Evolutionary conservation across 2,888 invertebrate genomes (phyloP).

Genomic region (Tetanocera ferruginea): DNA sequence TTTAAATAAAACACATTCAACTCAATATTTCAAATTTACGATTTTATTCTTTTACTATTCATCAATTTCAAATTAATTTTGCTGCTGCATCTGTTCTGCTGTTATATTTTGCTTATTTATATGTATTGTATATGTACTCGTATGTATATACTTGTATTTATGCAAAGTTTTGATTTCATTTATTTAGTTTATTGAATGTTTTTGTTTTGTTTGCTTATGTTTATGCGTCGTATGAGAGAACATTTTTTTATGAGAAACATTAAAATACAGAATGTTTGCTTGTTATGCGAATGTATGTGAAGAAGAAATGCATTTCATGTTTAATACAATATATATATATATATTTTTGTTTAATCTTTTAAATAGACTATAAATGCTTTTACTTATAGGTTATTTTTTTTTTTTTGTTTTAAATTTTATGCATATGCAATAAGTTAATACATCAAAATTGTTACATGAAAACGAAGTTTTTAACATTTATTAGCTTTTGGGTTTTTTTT

Average conservation of each 20-base stretch:
- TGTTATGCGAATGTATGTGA: conserved; percentile 20
- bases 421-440: conserved; percentile 16
- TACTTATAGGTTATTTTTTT: background rate
- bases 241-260: conserved; percentile 4
- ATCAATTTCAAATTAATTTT: conserved; percentile 16
- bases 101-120: background rate
- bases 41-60: background rate
- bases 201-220: background rate
- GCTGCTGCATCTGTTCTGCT: background rate
- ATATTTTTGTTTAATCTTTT: background rate
- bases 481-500: background rate
- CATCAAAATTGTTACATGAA: conserved; percentile 16
- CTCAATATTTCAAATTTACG: conserved; percentile 10
- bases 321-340: background rate
- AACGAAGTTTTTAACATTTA: background rate
- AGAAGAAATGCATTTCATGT: background rate
- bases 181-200: conserved; percentile 5
- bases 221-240: background rate
- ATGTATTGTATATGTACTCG: background rate
- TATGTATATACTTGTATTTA: background rate
- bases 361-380: conserved; percentile 19
- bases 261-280: conserved; percentile 19
- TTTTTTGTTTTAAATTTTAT: conserved; percentile 4
- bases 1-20: conserved; percentile 2
- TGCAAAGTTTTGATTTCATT: background rate